phyloP scores from a whole-genome alignment of 2,888 invertebrate species.

The Amiota communis region DNA sequence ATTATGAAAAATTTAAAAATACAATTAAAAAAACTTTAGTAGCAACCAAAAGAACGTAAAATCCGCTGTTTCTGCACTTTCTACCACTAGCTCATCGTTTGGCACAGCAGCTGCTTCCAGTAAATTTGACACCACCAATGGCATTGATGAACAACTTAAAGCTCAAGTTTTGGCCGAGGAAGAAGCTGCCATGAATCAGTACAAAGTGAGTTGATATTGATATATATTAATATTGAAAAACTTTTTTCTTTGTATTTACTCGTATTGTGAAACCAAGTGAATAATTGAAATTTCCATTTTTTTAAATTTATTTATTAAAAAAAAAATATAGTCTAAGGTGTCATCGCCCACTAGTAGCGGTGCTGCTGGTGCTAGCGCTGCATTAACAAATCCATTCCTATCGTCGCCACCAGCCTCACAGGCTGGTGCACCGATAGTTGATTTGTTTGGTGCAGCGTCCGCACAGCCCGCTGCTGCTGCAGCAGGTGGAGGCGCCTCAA shows the following conservation, averaged over 20 bases:
- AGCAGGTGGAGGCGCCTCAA: conserved; percentile 68
- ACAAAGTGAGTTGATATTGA: conserved; percentile 83
- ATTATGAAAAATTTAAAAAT: conserved; percentile 20
- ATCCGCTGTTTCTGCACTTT: conserved; percentile 89
- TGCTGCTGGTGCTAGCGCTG: conserved; percentile 74
- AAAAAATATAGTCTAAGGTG: conserved; percentile 79
- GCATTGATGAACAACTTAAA: conserved; percentile 88
- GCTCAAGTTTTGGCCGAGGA: conserved; percentile 95
- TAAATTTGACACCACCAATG: conserved; percentile 81
- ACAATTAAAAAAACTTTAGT: conserved; percentile 61
- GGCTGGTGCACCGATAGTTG: conserved; percentile 80
- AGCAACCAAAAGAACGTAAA: conserved; percentile 92
- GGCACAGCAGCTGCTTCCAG: conserved; percentile 86
- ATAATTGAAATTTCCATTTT: conserved; percentile 35
- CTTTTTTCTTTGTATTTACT: background rate
- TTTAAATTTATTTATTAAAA: conserved; percentile 44
- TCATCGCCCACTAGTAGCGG: conserved; percentile 82
- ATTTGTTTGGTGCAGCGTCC: conserved; percentile 80
- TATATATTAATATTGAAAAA: no score
- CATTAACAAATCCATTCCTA: conserved; percentile 88
- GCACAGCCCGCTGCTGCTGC: conserved; percentile 70
- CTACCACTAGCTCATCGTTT: conserved; percentile 90
- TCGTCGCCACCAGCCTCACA: conserved; percentile 79
- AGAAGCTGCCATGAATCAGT: conserved; percentile 95
- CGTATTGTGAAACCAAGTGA: background rate